These are phyloP conservation scores for Holacanthella duospinosa DNA, from an alignment of 2,888 invertebrate species.

Conservation along the genomic window DNA sequence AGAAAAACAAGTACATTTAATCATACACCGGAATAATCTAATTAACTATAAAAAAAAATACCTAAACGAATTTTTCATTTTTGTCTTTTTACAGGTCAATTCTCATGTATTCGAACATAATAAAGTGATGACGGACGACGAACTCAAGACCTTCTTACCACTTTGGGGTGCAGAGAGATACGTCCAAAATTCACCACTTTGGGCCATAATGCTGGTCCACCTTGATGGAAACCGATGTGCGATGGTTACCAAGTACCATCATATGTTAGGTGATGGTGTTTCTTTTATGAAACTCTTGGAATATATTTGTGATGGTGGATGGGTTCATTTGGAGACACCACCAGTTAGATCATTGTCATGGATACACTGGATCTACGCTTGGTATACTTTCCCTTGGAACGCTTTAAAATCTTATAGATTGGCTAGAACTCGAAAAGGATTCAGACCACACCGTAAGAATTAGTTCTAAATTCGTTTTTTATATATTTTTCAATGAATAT, in stretches of 20 bases:
- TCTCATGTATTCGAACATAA: constrained; percentile 22
- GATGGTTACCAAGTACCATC: constrained; percentile 32
- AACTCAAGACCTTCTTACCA: constrained; percentile 26
- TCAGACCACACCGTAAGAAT: constrained; percentile 28
- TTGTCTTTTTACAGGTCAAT: constrained; percentile 26
- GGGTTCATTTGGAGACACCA: constrained; percentile 28
- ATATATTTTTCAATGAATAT: background rate
- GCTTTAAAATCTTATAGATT: constrained; percentile 33
- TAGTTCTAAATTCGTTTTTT: background rate
- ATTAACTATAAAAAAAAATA: too few relatives aligned
- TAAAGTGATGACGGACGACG: constrained; percentile 21
- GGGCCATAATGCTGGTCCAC: constrained; percentile 27
- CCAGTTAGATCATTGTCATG: constrained; percentile 20
- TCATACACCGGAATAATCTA: too few relatives aligned
- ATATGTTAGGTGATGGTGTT: constrained; percentile 34
- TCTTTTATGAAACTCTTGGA: constrained; percentile 35
- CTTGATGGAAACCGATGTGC: constrained; percentile 28
- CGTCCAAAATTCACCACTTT: constrained; percentile 23
- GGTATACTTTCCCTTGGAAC: constrained; percentile 36
- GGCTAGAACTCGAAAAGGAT: constrained; percentile 31
- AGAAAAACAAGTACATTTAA: too few relatives aligned
- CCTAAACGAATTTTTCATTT: constrained; percentile 6
- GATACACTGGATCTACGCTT: constrained; percentile 34
- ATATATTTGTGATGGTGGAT: constrained; percentile 30
- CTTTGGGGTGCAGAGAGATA: constrained; percentile 28